Conservation (phyloP, 2,113 vertebrate species). For the Lontra canadensis region DNA sequence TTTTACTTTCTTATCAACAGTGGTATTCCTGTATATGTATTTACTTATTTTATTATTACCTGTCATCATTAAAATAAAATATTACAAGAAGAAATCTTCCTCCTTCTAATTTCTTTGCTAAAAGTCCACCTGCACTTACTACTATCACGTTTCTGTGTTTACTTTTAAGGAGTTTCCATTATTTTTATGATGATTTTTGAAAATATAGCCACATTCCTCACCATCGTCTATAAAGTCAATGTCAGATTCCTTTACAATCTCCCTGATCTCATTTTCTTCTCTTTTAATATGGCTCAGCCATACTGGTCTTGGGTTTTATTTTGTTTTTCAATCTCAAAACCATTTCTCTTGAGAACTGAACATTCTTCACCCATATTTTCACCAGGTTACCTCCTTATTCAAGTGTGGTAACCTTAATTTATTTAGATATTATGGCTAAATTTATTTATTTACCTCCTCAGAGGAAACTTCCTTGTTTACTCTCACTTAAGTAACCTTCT, state of each 20-base stretch:
- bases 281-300: background rate
- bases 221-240: background rate
- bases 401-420: background rate
- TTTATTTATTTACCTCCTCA: background rate
- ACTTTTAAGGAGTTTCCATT: background rate
- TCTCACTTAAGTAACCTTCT: background rate
- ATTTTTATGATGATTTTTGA: background rate
- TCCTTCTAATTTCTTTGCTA: background rate
- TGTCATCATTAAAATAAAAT: slow-evolving; percentile 25
- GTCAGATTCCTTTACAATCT: background rate
- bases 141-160: background rate
- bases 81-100: background rate
- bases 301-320: background rate
- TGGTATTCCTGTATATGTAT: background rate
- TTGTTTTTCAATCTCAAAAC: background rate
- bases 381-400: background rate
- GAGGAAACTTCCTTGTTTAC: background rate
- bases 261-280: background rate
- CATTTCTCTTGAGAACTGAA: background rate
- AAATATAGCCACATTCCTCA: background rate
- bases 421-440: background rate
- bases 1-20: slow-evolving; percentile 36
- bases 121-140: background rate
- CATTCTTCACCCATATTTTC: background rate
- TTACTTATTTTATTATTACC: slow-evolving; percentile 23